Evolutionary conservation across 64 coral and sea anemone species (phyloP), one percentile per base, ranked within the genome.

Genomic region (Stichodactyla helianthus): DNA sequence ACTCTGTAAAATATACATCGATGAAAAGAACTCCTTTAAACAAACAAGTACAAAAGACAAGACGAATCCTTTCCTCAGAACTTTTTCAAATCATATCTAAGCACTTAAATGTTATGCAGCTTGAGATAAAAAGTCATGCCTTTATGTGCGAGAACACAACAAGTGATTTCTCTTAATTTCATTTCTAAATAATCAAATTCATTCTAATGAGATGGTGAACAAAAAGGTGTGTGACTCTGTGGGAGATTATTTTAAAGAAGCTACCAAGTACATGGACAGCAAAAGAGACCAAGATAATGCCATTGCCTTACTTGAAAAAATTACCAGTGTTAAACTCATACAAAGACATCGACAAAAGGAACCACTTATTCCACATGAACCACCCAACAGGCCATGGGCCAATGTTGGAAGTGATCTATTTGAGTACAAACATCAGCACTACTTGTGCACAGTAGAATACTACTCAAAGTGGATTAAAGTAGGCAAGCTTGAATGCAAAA

Each of bases 91-190:
- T 84, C 44, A 28, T 89, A 51, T 67, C 79, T 7, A 89, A 89
- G 68, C 60, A 89, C 84, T 82, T 89, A 71, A 89, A 89, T 89
- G n/a, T 89, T 17, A 89, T 89, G 88, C 88, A 89, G 53, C 28
- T 89, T 60, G 59, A 62, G n/a, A 89, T 89, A 57, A 68, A 84
- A 63, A 81, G 88, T 15, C 31, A 85, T 55, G 89, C 64, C 58
- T 77, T 90, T 59, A 85, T 89, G 22, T 74, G 58, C 55, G 59
- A 89, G 82, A 89, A 89, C 59, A 89, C 81, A 54, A 50, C 58
- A 53, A 50, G 53, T 26, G 82, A 84, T 82, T 89, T 89, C 55
- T 61, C 81, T 71, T 89, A 55, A 51, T 89, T 68, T 89, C 88
- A 61, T 89, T 89, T 84, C 60, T 89, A 7, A 87, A 87, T 53